Evolutionary conservation across 2,888 invertebrate genomes (phyloP), one percentile per base, ranked within the genome.

Genomic region (Coelinius sp.): DNA sequence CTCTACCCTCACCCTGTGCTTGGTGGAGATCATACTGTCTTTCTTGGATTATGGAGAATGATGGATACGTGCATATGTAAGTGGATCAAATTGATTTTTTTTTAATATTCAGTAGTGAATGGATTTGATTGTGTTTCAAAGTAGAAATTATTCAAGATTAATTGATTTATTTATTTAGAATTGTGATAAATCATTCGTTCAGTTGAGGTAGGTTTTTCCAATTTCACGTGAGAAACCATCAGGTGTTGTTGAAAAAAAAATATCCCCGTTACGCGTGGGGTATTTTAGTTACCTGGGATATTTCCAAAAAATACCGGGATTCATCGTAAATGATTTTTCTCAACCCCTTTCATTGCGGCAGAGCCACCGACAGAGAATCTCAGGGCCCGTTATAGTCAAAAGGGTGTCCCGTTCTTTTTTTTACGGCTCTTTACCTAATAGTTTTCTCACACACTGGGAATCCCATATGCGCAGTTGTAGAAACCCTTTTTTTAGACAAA

Each of bases 321-420:
- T 65, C 35, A 20, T 69, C 46, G 17, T 63, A 20, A 62, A 17
- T 68, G 44, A 59, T 68, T 63, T 49, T 63, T 46, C 63, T 27
- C 65, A 44, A 65, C 46, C 70, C 63, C 70, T 59, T 68, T 68
- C 49, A 24, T 44, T 59, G 52, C 44, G 44, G 41, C 25, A 72
- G 71, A 65, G 74, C 44, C 68, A 71, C 78, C 71, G n/a, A 68
- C 78, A 73, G 75, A 76, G 80, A 80, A 49, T 62, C 76, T 74
- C 77, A 79, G 76, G 67, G 77, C 73, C 81, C 83, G 82, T 84
- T 84, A 71, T 71, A 84, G 84, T 85, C 81, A 75, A 25, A 82
- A 82, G 83, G 82, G 83, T 68, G 75, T 80, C 77, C 73, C 76
- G 72, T 78, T 77, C 78, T 76, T 80, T 82, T 84, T 62, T 49